Evolutionary conservation across 2,113 vertebrate genomes (phyloP).

Genomic region (Mungos mungo): DNA sequence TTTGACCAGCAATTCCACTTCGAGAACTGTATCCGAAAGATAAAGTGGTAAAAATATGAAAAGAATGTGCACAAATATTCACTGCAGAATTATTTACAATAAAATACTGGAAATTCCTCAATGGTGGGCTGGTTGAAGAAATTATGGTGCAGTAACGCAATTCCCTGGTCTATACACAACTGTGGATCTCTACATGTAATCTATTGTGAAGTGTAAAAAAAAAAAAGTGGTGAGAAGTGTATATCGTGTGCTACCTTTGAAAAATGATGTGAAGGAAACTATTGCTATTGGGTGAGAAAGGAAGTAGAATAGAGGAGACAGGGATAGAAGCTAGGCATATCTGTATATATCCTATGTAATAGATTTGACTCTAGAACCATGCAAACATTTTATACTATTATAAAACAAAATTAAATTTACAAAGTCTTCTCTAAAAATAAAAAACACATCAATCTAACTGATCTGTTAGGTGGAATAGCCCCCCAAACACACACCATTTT

Average conservation of each 20-base stretch:
- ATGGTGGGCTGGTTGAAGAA: neutral
- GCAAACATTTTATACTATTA: neutral
- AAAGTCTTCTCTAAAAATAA: neutral
- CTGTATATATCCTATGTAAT: neutral
- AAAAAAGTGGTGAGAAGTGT: neutral
- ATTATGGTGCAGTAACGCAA: neutral
- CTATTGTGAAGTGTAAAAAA: neutral
- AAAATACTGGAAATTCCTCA: neutral
- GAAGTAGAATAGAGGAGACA: neutral
- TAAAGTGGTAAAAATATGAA: neutral
- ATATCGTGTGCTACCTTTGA: neutral
- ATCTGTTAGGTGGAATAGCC: neutral
- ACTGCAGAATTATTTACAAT: neutral
- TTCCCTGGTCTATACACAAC: neutral
- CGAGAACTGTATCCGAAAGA: neutral
- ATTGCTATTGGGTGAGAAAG: neutral
- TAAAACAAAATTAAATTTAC: constrained; percentile 13
- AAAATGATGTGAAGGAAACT: constrained; percentile 27
- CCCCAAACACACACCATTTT: neutral
- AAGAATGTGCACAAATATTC: neutral
- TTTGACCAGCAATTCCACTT: neutral
- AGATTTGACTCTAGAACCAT: neutral
- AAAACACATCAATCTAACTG: neutral
- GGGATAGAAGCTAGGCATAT: neutral
- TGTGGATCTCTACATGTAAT: neutral